Conservation (phyloP, 2,797 vertebrate species). For the Oreortyx pictus region DNA sequence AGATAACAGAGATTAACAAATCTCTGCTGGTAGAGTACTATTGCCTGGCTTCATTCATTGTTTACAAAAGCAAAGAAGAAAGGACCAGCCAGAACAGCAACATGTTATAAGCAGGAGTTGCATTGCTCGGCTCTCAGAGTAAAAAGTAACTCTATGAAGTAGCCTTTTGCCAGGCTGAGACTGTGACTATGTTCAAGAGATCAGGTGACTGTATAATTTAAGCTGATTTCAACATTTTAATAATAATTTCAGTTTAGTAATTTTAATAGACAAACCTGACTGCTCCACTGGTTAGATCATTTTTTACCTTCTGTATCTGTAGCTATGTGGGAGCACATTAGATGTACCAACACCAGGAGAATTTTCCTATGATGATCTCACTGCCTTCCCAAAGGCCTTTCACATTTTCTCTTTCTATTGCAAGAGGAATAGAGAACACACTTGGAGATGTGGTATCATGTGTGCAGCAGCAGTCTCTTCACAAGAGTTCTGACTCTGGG, state of each 20-base stretch:
- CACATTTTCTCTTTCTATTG: not conserved
- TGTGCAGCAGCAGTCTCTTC: not conserved
- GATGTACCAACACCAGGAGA: not conserved
- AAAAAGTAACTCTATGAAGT: not conserved
- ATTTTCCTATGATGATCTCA: not conserved
- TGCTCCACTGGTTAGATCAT: not conserved
- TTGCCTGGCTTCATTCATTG: not conserved
- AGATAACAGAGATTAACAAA: not conserved
- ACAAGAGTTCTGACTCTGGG: not conserved
- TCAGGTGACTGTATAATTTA: not conserved
- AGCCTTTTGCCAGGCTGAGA: not conserved
- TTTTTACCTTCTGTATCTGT: not conserved
- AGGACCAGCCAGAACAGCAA: not conserved
- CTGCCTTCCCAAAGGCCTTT: not conserved
- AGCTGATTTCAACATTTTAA: not conserved
- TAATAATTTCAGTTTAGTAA: not conserved
- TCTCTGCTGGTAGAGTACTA: not conserved
- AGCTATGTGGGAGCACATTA: not conserved
- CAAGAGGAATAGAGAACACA: not conserved
- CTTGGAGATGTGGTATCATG: not conserved
- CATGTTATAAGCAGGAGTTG: not conserved
- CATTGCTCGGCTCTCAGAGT: not conserved
- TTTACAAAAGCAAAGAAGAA: slow-evolving; percentile 4
- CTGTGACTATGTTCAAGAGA: not conserved
- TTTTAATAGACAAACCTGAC: not conserved